Percentiles rank a stretch among this genome's conserved stretches.
These are phyloP conservation scores for Melanostoma mellinum DNA, from an alignment of 2,888 invertebrate species.

Conservation along the genomic window DNA sequence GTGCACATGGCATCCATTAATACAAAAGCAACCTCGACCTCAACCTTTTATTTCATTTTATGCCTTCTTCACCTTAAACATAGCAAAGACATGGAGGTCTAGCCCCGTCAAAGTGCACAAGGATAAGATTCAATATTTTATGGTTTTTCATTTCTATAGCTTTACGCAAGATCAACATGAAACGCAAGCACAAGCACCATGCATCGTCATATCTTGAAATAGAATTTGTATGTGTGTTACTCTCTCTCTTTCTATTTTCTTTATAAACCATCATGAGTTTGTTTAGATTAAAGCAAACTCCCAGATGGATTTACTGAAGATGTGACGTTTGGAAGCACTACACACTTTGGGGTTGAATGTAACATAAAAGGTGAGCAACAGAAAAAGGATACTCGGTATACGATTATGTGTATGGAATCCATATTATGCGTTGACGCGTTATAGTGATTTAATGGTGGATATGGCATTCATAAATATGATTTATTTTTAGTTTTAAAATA, in stretches of 20 bases:
- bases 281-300: constrained; percentile 31
- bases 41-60: neutral
- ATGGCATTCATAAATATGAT: constrained; percentile 23
- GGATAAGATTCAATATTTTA: constrained; percentile 66
- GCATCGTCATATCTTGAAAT: constrained; percentile 34
- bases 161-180: constrained; percentile 65
- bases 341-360: constrained; percentile 31
- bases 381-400: neutral
- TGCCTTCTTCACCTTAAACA: constrained; percentile 27
- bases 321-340: neutral
- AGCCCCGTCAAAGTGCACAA: constrained; percentile 55
- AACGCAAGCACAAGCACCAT: constrained; percentile 22
- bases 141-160: constrained; percentile 53
- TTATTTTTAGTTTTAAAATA: constrained; percentile 36
- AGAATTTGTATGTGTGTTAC: constrained; percentile 1
- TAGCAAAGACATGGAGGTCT: constrained; percentile 39
- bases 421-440: constrained; percentile 59
- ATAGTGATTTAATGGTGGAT: constrained; percentile 43
- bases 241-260: neutral
- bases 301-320: constrained; percentile 23
- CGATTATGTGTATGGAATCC: constrained; percentile 1
- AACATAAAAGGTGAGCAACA: constrained; percentile 44
- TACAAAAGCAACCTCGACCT: constrained; percentile 69
- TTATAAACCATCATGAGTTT: neutral
- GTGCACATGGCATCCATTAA: constrained; percentile 17